A percentile compares a stretch with the other conserved stretches of the same genome.
Evolutionary conservation across 2,888 invertebrate genomes (phyloP).

Genomic region (Gortyna flavago): DNA sequence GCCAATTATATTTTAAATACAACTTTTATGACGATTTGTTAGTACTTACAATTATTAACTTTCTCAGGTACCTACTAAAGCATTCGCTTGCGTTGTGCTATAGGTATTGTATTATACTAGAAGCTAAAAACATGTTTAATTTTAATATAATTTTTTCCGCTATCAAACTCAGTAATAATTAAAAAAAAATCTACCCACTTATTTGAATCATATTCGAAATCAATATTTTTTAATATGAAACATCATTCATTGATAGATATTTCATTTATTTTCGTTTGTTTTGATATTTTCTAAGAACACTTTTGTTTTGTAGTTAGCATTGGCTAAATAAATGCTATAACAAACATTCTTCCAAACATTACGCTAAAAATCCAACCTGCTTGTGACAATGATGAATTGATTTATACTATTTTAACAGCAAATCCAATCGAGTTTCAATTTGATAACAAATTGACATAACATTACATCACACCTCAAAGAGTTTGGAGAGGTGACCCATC

Average conservation of each 20-base stretch:
- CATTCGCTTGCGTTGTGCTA: slow-evolving; percentile 1
- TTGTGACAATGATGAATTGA: background rate
- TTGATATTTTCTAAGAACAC: background rate
- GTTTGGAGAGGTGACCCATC: background rate
- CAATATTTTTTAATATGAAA: background rate
- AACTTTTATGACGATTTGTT: background rate
- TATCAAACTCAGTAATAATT: background rate
- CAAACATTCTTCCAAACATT: background rate
- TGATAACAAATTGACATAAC: background rate
- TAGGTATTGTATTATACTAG: too few species aligned
- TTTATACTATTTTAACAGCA: background rate
- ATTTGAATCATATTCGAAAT: background rate
- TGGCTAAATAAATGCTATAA: background rate
- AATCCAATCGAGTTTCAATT: background rate
- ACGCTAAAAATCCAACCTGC: background rate
- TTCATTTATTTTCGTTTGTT: slow-evolving; percentile 1
- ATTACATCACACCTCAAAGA: background rate
- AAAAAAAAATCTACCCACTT: background rate
- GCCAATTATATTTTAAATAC: background rate
- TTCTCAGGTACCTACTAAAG: background rate
- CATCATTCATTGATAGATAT: background rate
- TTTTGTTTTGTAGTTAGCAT: slow-evolving; percentile 13
- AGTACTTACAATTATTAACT: background rate
- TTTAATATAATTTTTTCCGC: background rate
- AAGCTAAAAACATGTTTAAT: background rate